phyloP scores from a whole-genome alignment of 2,113 vertebrate genomes.

The Lamprologus callipterus region DNA sequence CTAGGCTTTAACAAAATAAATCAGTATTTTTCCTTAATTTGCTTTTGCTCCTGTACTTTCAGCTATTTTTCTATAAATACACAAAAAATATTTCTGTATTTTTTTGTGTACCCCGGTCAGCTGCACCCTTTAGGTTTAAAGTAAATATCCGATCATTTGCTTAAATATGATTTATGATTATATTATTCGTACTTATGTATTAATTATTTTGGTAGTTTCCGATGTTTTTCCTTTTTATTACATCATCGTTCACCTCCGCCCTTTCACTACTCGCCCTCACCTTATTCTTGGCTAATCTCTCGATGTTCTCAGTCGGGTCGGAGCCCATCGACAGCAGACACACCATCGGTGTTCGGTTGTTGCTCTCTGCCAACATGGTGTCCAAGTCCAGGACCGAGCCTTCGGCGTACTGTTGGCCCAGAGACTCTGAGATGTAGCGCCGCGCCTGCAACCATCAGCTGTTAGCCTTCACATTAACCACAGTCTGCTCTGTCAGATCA shows the following conservation, averaged over 20 bases:
- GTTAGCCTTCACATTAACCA: neutral
- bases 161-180: neutral
- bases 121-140: fast-evolving
- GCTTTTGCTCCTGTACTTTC: neutral
- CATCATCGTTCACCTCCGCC: neutral
- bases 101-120: fast-evolving
- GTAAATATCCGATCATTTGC: neutral
- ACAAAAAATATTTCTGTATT: fast-evolving
- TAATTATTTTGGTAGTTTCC: neutral
- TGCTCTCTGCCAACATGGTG: conserved; percentile 72
- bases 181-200: neutral
- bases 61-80: neutral
- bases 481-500: neutral
- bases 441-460: conserved; percentile 59
- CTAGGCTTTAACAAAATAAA: neutral
- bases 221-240: neutral
- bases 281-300: conserved; percentile 76
- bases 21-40: neutral
- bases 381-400: conserved; percentile 79
- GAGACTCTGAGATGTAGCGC: conserved; percentile 75
- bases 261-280: conserved; percentile 20
- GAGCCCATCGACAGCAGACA: conserved; percentile 82
- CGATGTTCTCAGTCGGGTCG: conserved; percentile 81
- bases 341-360: conserved; percentile 71
- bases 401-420: conserved; percentile 73